Percentiles rank a stretch among this genome's conserved stretches.
Evolutionary conservation across 1,140 invertebrate species (phyloP).

Genomic region (Leptopilina boulardi): DNA sequence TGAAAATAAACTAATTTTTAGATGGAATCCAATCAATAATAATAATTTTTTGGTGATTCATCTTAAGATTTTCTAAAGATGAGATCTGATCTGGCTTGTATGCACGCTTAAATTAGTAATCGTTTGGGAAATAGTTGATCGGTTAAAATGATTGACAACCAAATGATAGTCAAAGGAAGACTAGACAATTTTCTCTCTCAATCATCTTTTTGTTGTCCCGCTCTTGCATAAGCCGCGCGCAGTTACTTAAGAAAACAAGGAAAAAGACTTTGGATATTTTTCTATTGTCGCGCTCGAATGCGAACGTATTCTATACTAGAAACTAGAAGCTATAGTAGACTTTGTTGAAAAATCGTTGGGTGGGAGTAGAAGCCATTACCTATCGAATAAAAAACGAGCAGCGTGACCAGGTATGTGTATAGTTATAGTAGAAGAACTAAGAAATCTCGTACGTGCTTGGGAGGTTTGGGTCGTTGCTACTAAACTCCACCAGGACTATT

Average conservation of each 20-base stretch:
- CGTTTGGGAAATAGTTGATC: not conserved
- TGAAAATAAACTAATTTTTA: too few species aligned
- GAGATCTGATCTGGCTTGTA: not conserved
- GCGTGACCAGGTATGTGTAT: constrained; percentile 58
- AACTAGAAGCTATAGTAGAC: constrained; percentile 42
- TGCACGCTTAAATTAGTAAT: not conserved
- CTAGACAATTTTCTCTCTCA: not conserved
- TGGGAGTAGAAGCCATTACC: constrained; percentile 57
- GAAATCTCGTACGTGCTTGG: constrained; percentile 53
- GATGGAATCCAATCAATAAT: too few species aligned
- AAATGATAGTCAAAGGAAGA: not conserved
- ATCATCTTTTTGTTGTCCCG: not conserved
- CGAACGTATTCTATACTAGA: not conserved
- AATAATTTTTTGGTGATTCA: constrained; percentile 1
- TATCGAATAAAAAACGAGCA: constrained; percentile 58
- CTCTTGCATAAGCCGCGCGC: not conserved
- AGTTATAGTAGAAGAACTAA: constrained; percentile 58
- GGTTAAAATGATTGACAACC: constrained; percentile 20
- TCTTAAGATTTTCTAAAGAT: not conserved
- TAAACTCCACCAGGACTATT: constrained; percentile 38
- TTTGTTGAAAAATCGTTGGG: constrained; percentile 36
- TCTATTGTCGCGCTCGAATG: not conserved
- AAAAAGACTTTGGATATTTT: not conserved
- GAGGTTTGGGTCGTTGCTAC: constrained; percentile 21
- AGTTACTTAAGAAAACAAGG: constrained; percentile 21